These are phyloP conservation scores for Lepus timidus DNA, from an alignment of 2,113 vertebrate genomes.

Conservation along the genomic window DNA sequence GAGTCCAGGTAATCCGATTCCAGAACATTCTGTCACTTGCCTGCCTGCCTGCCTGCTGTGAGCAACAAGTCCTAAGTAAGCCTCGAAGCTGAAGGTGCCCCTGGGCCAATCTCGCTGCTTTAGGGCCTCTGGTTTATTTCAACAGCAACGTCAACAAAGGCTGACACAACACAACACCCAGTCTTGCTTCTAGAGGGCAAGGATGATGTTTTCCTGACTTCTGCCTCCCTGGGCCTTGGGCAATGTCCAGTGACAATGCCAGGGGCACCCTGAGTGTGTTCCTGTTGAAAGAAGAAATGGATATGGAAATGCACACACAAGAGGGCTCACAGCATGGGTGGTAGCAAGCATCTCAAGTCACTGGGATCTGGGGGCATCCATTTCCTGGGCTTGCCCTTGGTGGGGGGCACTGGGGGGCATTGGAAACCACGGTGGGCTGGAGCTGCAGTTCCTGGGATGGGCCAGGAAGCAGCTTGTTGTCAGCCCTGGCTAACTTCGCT, in stretches of 20 bases:
- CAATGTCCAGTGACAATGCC: not conserved
- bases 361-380: not conserved
- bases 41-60: not conserved
- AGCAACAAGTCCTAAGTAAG: not conserved
- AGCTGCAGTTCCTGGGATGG: not conserved
- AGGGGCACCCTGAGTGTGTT: not conserved
- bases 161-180: fast-evolving
- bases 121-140: fast-evolving
- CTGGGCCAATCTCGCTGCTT: fast-evolving
- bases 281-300: not conserved
- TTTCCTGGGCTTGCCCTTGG: too few species aligned
- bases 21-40: not conserved
- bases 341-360: not conserved
- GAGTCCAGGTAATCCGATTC: not conserved
- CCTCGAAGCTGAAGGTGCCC: not conserved
- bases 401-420: too few species aligned
- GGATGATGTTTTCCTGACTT: not conserved
- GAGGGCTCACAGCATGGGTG: not conserved
- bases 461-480: too few species aligned
- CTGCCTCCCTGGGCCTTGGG: not conserved
- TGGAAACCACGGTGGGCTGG: too few species aligned
- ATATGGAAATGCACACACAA: not conserved
- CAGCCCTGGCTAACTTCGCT: not conserved
- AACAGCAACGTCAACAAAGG: fast-evolving
- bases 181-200: not conserved